Evolutionary conservation across 1,140 invertebrate species (phyloP).

Genomic region (Pogonomyrmex barbatus): DNA sequence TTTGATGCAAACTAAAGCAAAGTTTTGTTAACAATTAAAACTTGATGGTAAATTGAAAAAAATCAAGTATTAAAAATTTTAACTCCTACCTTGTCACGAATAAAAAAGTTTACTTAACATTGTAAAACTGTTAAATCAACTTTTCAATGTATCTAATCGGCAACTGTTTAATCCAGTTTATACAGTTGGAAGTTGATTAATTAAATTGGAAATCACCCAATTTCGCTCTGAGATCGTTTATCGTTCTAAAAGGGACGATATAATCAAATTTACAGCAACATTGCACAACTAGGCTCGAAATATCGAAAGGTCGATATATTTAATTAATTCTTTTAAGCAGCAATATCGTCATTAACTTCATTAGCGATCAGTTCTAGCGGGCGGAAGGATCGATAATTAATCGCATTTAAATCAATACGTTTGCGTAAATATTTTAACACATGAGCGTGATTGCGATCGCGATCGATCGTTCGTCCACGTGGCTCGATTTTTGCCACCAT

Average conservation of each 20-base stretch:
- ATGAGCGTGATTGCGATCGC: conserved; percentile 27
- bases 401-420: conserved; percentile 15
- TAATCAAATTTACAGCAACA: conserved; percentile 40
- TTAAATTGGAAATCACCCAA: not conserved
- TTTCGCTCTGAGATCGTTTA: not conserved
- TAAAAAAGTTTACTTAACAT: conserved; percentile 28
- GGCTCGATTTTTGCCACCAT: conserved; percentile 53
- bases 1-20: conserved; percentile 51
- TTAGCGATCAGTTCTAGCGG: not conserved
- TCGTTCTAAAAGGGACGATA: conserved; percentile 38
- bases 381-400: conserved; percentile 31
- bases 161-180: conserved; percentile 7
- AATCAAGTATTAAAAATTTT: conserved; percentile 6
- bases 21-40: not conserved
- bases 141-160: conserved; percentile 8
- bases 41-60: not conserved
- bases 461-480: conserved; percentile 58
- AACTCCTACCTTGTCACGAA: not conserved
- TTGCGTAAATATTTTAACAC: not conserved
- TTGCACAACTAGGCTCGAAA: not conserved
- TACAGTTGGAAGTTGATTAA: conserved; percentile 27
- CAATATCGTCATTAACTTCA: conserved; percentile 42
- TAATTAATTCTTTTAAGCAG: conserved; percentile 55
- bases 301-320: conserved; percentile 44
- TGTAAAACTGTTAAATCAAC: not conserved